Evolutionary conservation across 2,888 invertebrate species (phyloP), one percentile per base, ranked within the genome.

Genomic region (Caradrina kadenii): DNA sequence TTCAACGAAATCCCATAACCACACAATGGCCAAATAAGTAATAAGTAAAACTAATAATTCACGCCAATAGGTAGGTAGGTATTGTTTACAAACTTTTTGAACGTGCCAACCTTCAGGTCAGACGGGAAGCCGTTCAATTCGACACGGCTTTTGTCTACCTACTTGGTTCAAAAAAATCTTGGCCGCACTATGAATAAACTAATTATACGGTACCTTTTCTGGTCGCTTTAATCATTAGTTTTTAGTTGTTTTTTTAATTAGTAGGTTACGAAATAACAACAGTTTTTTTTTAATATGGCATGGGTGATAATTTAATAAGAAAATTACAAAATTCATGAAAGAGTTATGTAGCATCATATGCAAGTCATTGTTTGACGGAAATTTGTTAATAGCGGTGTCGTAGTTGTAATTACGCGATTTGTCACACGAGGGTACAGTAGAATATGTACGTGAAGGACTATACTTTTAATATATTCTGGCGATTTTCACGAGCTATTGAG

Each of bases 51-150:
- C n/a, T 22, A 45, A 39, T 39, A 31, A 59, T 59, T n/a, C 49
- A 31, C 26, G 48, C 5, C 21, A 49, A 66, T 60, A 60, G 8
- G 11, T 26, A 48, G 31, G 52, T 64, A 69, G 11, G 22, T 49
- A 66, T 69, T 78, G 69, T 78, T 69, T 61, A 62, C 56, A 50
- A 63, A 63, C 15, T 73, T 19, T 68, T 55, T 15, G 5, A 49
- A 64, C 52, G 55, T 2, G 39, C 13, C 54, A 66, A 63, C 82
- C 75, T 80, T 80, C 82, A 58, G 45, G 42, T 69, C 22, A 69
- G 73, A 77, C 86, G 79, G 84, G 81, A 84, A 85, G 70, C 69
- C 54, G 63, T 62, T 52, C 71, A 58, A 86, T 85, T 82, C 42
- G 82, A 72, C 58, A 63, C 75, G 76, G 80, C 64, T 73, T 71